Evolutionary conservation across 2,797 vertebrate species (phyloP).

Genomic region (Peromyscus aztecus): DNA sequence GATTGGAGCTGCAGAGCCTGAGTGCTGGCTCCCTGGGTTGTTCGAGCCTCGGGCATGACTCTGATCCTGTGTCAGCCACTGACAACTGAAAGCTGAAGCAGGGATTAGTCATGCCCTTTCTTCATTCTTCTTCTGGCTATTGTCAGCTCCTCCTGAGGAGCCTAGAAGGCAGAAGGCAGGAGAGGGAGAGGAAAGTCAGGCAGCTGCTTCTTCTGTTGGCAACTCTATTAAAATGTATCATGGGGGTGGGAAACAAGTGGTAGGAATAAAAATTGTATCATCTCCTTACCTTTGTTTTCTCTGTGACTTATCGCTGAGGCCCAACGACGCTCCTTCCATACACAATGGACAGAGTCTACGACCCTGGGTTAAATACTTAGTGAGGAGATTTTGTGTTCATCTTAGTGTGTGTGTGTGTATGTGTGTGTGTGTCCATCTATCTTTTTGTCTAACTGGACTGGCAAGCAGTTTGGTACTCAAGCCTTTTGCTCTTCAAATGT

Average conservation of each 20-base stretch:
- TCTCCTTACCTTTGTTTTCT: background rate
- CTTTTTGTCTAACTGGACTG: background rate
- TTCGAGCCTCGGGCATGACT: conserved; percentile 58
- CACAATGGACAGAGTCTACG: background rate
- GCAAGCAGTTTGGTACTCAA: background rate
- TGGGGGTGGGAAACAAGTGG: background rate
- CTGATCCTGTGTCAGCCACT: conserved; percentile 73
- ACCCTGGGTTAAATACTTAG: background rate
- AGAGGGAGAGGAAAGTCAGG: background rate
- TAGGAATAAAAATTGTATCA: background rate
- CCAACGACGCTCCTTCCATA: background rate
- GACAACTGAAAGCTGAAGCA: conserved; percentile 43
- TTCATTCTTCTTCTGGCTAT: conserved; percentile 46
- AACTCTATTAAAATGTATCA: conserved; percentile 39
- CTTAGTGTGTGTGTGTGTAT: background rate
- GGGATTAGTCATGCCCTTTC: conserved; percentile 51
- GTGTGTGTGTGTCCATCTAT: background rate
- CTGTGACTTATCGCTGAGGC: background rate
- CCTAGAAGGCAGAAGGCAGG: background rate
- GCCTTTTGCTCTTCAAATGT: conserved; percentile 40
- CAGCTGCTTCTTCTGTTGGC: background rate
- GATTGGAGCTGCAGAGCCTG: background rate
- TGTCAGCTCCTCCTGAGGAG: background rate
- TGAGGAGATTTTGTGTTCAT: conserved; percentile 17
- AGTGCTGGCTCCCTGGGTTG: conserved; percentile 4